Evolutionary conservation across 2,888 invertebrate genomes (phyloP).

Genomic region (Oegoconia quadripuncta): DNA sequence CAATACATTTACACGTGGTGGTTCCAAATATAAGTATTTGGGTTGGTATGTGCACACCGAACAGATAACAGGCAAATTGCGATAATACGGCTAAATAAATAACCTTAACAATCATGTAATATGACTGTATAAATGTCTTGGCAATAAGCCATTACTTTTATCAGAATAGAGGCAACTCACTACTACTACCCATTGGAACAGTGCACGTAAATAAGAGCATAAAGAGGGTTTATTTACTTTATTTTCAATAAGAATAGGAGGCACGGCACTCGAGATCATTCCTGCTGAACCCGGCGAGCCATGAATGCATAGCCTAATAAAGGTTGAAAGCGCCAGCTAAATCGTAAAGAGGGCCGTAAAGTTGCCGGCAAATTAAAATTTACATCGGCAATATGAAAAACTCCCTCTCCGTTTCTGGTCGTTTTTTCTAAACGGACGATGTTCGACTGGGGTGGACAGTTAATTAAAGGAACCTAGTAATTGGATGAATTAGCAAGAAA

Average conservation of each 20-base stretch:
- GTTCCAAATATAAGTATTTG: background rate
- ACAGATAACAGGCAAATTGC: too few relatives aligned
- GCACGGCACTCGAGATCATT: slow-evolving; percentile 28
- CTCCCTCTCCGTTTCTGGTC: slow-evolving; percentile 59
- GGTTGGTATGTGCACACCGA: too few relatives aligned
- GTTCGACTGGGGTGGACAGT: slow-evolving; percentile 68
- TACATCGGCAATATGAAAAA: slow-evolving; percentile 76
- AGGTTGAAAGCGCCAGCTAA: slow-evolving; percentile 69
- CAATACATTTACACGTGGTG: background rate
- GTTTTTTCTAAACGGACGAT: slow-evolving; percentile 53
- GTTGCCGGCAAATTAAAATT: slow-evolving; percentile 76
- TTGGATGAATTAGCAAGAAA: too few relatives aligned
- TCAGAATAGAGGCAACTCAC: slow-evolving; percentile 12
- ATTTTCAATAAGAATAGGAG: slow-evolving; percentile 7
- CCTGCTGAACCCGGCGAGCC: slow-evolving; percentile 42
- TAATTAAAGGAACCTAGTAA: slow-evolving; percentile 71
- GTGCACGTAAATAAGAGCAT: slow-evolving; percentile 11
- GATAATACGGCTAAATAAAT: background rate
- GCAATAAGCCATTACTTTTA: slow-evolving; percentile 26
- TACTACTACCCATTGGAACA: slow-evolving; percentile 15
- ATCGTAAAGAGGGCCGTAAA: slow-evolving; percentile 76
- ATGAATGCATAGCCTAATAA: slow-evolving; percentile 70
- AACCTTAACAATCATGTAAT: too few relatives aligned
- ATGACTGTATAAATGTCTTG: slow-evolving; percentile 19
- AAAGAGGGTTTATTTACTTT: slow-evolving; percentile 9